phyloP scores from a whole-genome alignment of 2,797 vertebrate genomes.

The Betta splendens region DNA sequence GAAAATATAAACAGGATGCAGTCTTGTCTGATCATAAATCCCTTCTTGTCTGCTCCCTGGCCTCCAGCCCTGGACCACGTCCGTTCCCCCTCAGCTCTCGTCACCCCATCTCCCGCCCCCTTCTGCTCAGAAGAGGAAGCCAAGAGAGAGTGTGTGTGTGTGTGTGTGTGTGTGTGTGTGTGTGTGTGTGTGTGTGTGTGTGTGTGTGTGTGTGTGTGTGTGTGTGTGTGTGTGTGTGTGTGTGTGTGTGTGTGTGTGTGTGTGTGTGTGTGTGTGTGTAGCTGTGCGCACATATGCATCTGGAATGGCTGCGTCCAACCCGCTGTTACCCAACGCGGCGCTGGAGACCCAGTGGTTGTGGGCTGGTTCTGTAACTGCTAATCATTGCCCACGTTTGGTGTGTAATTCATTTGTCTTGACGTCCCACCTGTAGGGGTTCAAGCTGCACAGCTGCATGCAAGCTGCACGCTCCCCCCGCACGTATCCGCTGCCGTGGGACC shows the following conservation, averaged over 20 bases:
- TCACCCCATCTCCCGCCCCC: conserved; percentile 36
- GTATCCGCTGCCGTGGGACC: conserved; percentile 26
- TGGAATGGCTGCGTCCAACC: conserved; percentile 33
- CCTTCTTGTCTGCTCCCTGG: conserved; percentile 67
- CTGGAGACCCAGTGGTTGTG: conserved; percentile 52
- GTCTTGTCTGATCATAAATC: conserved; percentile 82
- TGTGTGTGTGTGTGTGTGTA: too few species aligned
- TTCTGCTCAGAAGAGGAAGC: conserved; percentile 47
- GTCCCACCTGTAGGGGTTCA: conserved; percentile 52
- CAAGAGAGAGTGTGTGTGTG: too few species aligned
- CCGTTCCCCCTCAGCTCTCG: conserved; percentile 55
- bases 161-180: too few species aligned
- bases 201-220: too few species aligned
- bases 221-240: conserved; percentile 32
- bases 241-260: conserved; percentile 30
- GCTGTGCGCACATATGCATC: conserved; percentile 43
- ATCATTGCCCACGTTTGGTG: conserved; percentile 50
- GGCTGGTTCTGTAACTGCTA: conserved; percentile 52
- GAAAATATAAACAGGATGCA: conserved; percentile 84
- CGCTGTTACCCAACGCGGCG: conserved; percentile 31
- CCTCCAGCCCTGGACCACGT: conserved; percentile 61
- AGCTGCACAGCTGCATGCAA: conserved; percentile 49
- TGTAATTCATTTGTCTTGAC: conserved; percentile 46
- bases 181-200: too few species aligned
- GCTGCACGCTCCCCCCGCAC: conserved; percentile 29